Base-by-base conservation (phyloP, 1,140 invertebrate species). In the Pissodes strobi region DNA sequence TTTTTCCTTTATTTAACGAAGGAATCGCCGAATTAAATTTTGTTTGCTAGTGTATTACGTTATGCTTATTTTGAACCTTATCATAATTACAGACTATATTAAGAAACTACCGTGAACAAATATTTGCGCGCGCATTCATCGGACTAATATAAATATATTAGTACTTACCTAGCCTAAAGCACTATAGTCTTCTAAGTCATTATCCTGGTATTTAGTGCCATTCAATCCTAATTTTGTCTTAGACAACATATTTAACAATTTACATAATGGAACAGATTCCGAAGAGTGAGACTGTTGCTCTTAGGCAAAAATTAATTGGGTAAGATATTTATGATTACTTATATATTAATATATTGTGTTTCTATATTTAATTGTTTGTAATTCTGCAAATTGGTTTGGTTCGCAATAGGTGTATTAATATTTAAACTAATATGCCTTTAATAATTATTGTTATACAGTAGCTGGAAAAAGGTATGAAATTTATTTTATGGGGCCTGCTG, bases 291-390 rank as follows among this genome's bases (percentile, higher is more conserved):
- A 93, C 91, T 5, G 85, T 94, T 15, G 85, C 86, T 66, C 80
- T 93, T 22, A 81, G 91, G 10, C 86, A 92, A 71, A 85, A 89
- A 72, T 84, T 91, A 72, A 86, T 93, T 69, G 90, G 91, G 91
- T 93, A 80, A 89, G 86, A n/a, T n/a, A n/a, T n/a, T n/a, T n/a
- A n/a, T n/a, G n/a, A n/a, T n/a, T n/a, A n/a, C n/a, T n/a, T n/a
- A n/a, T n/a, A n/a, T n/a, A n/a, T n/a, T n/a, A n/a, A n/a, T n/a
- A n/a, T n/a, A n/a, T n/a, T n/a, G n/a, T n/a, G n/a, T n/a, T n/a
- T n/a, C n/a, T n/a, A 49, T 19, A 62, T 55, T 68, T 46, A 21
- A 34, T 51, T 18, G 30, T 5, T 15, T 37, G 9, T 18, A 48
- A 37, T n/a, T n/a, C n/a, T n/a, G n/a, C n/a, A n/a, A n/a, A n/a